Evolutionary conservation across 2,113 vertebrate genomes (phyloP).

Genomic region (Okapia johnstoni): DNA sequence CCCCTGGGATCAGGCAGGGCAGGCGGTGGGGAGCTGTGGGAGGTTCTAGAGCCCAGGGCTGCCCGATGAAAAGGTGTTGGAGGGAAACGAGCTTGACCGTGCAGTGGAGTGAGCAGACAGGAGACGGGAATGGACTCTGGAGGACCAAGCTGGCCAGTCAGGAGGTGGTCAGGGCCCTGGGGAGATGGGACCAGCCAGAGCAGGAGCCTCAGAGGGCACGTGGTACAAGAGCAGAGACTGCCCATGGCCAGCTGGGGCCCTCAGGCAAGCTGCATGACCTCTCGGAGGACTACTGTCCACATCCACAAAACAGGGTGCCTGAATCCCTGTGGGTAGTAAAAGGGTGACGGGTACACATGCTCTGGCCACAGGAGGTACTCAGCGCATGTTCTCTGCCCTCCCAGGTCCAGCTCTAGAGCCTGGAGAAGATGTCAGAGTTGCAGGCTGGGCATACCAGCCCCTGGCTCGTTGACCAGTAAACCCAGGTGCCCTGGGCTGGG

Average conservation of each 20-base stretch:
- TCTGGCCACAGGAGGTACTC: not conserved
- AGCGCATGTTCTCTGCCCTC: rapidly evolving
- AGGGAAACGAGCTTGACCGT: not conserved
- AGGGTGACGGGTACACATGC: rapidly evolving
- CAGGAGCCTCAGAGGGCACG: not conserved
- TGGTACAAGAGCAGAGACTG: not conserved
- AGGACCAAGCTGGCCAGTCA: not conserved
- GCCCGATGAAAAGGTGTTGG: not conserved
- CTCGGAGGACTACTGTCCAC: not conserved
- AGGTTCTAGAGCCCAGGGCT: not conserved
- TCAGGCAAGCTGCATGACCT: rapidly evolving
- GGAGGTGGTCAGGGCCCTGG: not conserved
- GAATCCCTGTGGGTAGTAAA: not conserved
- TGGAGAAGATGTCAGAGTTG: not conserved
- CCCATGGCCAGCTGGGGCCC: not conserved
- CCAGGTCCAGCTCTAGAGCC: rapidly evolving
- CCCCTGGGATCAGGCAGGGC: not conserved
- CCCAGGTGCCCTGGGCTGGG: not conserved
- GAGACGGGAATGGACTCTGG: not conserved
- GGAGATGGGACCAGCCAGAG: not conserved
- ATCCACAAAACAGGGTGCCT: rapidly evolving
- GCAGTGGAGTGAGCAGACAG: not conserved
- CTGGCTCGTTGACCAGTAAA: not conserved
- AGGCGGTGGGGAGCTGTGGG: not conserved
- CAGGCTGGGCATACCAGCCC: not conserved